These are phyloP conservation scores for Deroplatys truncata DNA, from an alignment of 2,888 invertebrate genomes.

Conservation along the genomic window DNA sequence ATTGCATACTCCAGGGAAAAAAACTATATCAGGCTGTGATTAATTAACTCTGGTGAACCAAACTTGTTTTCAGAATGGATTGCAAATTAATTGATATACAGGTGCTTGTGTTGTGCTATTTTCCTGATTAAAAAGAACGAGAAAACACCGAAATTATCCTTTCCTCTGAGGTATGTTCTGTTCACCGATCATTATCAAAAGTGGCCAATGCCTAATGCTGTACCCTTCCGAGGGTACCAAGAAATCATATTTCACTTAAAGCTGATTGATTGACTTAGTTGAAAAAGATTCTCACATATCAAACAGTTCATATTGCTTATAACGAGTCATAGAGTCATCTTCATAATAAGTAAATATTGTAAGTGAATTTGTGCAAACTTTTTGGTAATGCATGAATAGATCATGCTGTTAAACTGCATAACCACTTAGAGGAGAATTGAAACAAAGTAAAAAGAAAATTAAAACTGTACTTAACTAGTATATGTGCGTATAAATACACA, in stretches of 20 bases:
- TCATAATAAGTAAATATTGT: background rate
- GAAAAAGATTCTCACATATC: constrained; percentile 16
- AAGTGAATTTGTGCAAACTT: background rate
- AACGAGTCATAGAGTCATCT: background rate
- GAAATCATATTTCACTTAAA: background rate
- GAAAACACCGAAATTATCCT: background rate
- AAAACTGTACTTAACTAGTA: constrained; percentile 26
- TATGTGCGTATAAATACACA: constrained; percentile 3
- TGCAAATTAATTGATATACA: background rate
- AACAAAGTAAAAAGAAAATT: background rate
- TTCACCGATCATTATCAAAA: background rate
- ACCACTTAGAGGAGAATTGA: background rate
- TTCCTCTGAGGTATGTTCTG: background rate
- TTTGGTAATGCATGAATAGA: constrained; percentile 8
- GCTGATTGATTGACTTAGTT: background rate
- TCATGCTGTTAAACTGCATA: constrained; percentile 2
- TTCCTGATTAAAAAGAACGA: background rate
- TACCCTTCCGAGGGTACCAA: constrained; percentile 1
- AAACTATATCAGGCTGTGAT: constrained; percentile 51
- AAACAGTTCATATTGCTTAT: background rate
- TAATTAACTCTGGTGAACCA: constrained; percentile 49
- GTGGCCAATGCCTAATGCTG: background rate
- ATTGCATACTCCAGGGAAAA: constrained; percentile 26
- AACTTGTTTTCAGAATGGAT: constrained; percentile 30
- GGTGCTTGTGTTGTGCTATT: constrained; percentile 4